phyloP scores from a whole-genome alignment of 2,888 invertebrate genomes.

The Acanthoscelides obtectus region DNA sequence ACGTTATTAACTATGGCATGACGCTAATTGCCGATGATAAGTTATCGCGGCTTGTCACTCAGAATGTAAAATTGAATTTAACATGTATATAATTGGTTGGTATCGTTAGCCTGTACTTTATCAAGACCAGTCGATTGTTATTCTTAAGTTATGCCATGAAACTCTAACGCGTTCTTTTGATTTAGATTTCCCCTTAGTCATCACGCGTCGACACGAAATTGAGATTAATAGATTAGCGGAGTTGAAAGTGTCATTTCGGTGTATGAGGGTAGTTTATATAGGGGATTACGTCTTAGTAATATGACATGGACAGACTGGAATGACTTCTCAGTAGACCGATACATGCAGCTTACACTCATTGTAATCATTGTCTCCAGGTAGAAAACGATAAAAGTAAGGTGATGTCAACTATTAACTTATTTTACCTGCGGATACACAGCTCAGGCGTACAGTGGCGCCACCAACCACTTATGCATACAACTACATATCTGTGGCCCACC shows the following conservation, averaged over 20 bases:
- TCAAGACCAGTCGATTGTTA: neutral
- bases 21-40: constrained; percentile 8
- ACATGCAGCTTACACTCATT: no score
- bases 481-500: no score
- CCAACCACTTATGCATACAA: no score
- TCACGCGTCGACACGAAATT: neutral
- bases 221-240: neutral
- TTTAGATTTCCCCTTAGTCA: neutral
- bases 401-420: no score
- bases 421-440: no score
- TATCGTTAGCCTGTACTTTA: constrained; percentile 2
- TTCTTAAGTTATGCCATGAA: neutral
- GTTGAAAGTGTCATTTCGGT: neutral
- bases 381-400: no score
- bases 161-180: neutral
- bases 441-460: no score
- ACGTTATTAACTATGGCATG: constrained; percentile 4
- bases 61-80: constrained; percentile 12
- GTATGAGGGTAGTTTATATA: no score
- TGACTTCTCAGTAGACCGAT: no score
- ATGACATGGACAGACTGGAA: no score
- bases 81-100: constrained; percentile 11
- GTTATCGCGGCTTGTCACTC: constrained; percentile 10
- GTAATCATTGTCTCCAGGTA: no score
- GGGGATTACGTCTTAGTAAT: no score